Base-by-base conservation (phyloP, 2,797 vertebrate species). In the Echeneis naucrates region DNA sequence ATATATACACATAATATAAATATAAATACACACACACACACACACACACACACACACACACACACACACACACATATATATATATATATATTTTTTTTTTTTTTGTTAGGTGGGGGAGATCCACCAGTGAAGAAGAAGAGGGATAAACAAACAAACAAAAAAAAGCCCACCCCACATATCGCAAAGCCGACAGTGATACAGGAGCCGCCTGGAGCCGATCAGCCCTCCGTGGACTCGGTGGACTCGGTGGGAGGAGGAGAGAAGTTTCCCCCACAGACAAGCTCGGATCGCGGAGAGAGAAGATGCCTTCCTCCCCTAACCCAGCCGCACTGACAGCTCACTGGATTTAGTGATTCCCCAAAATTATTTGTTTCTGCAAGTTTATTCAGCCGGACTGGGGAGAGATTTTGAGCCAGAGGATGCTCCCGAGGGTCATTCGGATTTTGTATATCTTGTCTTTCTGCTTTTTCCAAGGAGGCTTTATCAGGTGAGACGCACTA, bases 361-460 rank as follows among this genome's bases (percentile, higher is more conserved):
- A 79, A 79, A 70, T 87, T 65, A 72, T 82, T 83, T n/a, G n/a
- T n/a, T 47, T 59, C 68, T 68, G 38, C 77, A 88, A 92, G 82
- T 93, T 93, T 91, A 77, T 92, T 92, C 82, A 75, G 50, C 77
- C 78, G 80, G 82, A 82, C 75, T 65, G 81, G 72, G 86, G 77
- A 84, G 86, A 89, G 66, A 84, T 85, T 86, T 75, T 89, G 87
- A 90, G 86, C 66, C 89, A 91, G 91, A 95, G 91, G 86, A 95
- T 95, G 94, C 91, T 93, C 93, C 90, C 93, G 89, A 92, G 91
- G 91, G 90, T 95, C 90, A 75, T 90, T 88, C 84, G 94, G 93
- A 94, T 93, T 89, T 83, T 94, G 58, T 93, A 93, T 84, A 88
- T 93, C 87, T 92, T 93, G 89, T 93, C 88, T 89, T 94, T 93